Evolutionary conservation across 2,888 invertebrate species (phyloP), one percentile per base, ranked within the genome.

Genomic region (Xiphydria camelus): DNA sequence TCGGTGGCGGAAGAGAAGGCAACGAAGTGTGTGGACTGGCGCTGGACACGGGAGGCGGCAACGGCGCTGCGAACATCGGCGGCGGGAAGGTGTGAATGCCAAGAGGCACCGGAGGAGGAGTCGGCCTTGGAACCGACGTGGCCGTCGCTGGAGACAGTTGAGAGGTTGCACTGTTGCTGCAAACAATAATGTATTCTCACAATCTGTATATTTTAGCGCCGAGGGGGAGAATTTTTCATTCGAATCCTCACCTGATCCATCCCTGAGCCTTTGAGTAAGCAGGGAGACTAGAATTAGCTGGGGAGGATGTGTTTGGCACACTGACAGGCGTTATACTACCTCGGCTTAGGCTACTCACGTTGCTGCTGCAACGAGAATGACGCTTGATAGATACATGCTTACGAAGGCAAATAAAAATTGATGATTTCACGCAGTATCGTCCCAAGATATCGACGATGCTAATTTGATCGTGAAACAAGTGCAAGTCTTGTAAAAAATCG

Each of bases 341-440:
- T 66, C 90, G 83, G 62, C 89, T 90, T 71, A 91, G 78, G 76
- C 88, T 90, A 80, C 88, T 89, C 71, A 90, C 88, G 78, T 87
- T 90, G 80, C 89, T 90, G 82, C 84, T 85, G 79, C 63, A 78
- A 76, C 53, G 48, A 56, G 33, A 33, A 62, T 20, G 36, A 46
- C 39, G 5, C 34, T 47, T 47, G 15, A 14, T 29, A 14, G n/a
- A n/a, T n/a, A n/a, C n/a, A n/a, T n/a, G n/a, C n/a, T n/a, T n/a
- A n/a, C n/a, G n/a, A n/a, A n/a, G n/a, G n/a, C n/a, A n/a, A n/a
- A n/a, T n/a, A n/a, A n/a, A n/a, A n/a, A n/a, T n/a, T n/a, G n/a
- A n/a, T n/a, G n/a, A n/a, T n/a, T n/a, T n/a, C n/a, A n/a, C n/a
- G n/a, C n/a, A n/a, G n/a, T n/a, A n/a, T n/a, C n/a, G n/a, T n/a